Conservation (phyloP, 2,888 invertebrate species). For the Coelinius sp. region DNA sequence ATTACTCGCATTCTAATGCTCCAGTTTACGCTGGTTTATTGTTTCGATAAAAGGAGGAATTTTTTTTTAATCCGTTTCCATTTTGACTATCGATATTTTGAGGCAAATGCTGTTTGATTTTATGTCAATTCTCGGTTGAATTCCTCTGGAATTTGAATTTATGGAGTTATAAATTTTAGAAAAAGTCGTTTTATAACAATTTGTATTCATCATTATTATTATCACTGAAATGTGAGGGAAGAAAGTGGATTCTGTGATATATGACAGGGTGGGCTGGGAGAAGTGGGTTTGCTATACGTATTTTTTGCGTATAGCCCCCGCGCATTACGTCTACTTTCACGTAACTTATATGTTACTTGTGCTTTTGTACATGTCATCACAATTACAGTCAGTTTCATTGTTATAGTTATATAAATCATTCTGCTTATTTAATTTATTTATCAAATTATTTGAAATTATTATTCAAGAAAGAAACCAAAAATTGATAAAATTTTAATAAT, state of each 20-base stretch:
- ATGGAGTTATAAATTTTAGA: neutral
- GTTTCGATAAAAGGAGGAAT: neutral
- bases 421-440: too few relatives aligned
- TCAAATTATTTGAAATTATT: too few relatives aligned
- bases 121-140: neutral
- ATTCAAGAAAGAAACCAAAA: too few relatives aligned
- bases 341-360: slow-evolving; percentile 6
- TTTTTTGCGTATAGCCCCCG: neutral
- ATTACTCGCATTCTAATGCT: neutral
- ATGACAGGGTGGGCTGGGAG: neutral
- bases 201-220: neutral
- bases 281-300: neutral
- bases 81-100: neutral
- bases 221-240: neutral
- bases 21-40: slow-evolving; percentile 10
- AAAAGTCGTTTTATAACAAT: neutral
- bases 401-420: neutral
- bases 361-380: slow-evolving; percentile 19
- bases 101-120: neutral
- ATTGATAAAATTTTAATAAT: too few relatives aligned
- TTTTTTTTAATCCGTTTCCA: neutral
- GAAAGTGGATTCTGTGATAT: neutral
- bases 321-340: slow-evolving; percentile 10
- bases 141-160: neutral
- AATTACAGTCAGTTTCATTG: neutral